Evolutionary conservation across 1,140 invertebrate genomes (phyloP).

Genomic region (Drosophila sturtevanti): DNA sequence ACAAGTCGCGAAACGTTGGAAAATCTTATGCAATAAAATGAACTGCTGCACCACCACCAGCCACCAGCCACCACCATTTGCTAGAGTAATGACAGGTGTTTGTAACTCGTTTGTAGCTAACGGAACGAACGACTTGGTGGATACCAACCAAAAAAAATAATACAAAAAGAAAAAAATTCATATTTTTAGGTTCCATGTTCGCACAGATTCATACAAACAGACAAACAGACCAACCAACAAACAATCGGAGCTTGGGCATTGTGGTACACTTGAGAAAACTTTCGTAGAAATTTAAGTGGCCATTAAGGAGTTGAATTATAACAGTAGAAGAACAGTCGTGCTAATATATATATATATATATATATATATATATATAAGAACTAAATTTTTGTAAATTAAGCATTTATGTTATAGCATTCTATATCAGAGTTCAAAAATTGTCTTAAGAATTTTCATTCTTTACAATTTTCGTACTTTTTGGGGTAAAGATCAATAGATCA

Average conservation of each 20-base stretch:
- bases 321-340: too few species aligned
- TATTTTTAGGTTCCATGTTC: slow-evolving; percentile 8
- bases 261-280: slow-evolving; percentile 1
- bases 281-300: background rate
- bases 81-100: slow-evolving; percentile 79
- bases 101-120: slow-evolving; percentile 77
- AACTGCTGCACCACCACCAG: slow-evolving; percentile 15
- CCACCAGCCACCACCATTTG: slow-evolving; percentile 50
- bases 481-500: too few species aligned
- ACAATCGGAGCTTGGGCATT: slow-evolving; percentile 63
- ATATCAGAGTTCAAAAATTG: too few species aligned
- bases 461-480: too few species aligned
- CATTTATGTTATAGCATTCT: too few species aligned
- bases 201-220: slow-evolving; percentile 7
- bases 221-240: slow-evolving; percentile 22
- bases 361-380: too few species aligned
- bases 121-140: slow-evolving; percentile 39
- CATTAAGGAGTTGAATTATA: too few species aligned
- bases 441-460: too few species aligned
- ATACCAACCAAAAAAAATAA: slow-evolving; percentile 31
- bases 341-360: too few species aligned
- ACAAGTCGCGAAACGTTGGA: slow-evolving; percentile 69
- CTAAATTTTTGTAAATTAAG: too few species aligned
- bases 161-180: slow-evolving; percentile 17
- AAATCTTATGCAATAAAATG: slow-evolving; percentile 71